phyloP scores from a whole-genome alignment of 2,797 vertebrate genomes.

The Pseudochaenichthys georgianus region DNA sequence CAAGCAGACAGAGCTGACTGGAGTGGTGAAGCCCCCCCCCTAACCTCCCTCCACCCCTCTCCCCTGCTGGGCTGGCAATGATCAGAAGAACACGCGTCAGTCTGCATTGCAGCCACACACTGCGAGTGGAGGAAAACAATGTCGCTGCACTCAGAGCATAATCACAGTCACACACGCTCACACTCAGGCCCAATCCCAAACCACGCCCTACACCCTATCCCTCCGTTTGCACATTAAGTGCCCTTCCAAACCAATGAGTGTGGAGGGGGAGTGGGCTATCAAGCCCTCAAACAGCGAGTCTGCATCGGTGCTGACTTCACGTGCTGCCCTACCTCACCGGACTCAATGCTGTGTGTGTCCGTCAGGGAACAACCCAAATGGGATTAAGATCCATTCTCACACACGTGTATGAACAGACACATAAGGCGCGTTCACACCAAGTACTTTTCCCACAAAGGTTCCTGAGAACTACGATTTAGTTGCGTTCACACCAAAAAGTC shows the following conservation, averaged over 20 bases:
- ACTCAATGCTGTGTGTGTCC: no score
- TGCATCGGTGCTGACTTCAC: no score
- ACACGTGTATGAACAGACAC: constrained; percentile 9
- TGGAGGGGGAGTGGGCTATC: no score
- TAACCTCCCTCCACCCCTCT: constrained; percentile 23
- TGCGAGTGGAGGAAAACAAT: constrained; percentile 59
- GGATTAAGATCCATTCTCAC: constrained; percentile 5
- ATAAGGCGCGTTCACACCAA: background rate
- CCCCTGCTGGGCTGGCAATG: constrained; percentile 69
- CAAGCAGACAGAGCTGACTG: constrained; percentile 53
- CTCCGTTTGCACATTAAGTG: no score
- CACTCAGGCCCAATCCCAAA: background rate
- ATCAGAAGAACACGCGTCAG: constrained; percentile 64
- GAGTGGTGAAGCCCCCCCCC: constrained; percentile 15
- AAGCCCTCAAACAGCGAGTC: no score
- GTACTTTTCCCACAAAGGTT: no score
- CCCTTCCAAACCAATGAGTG: no score
- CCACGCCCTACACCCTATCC: no score
- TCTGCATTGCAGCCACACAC: constrained; percentile 58
- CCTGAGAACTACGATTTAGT: no score
- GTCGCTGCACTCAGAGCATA: constrained; percentile 50
- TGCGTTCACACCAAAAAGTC: no score
- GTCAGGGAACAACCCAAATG: background rate
- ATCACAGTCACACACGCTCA: constrained; percentile 52
- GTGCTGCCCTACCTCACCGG: no score